Evolutionary conservation across 2,797 vertebrate species (phyloP).

Genomic region (Megaceryle alcyon): DNA sequence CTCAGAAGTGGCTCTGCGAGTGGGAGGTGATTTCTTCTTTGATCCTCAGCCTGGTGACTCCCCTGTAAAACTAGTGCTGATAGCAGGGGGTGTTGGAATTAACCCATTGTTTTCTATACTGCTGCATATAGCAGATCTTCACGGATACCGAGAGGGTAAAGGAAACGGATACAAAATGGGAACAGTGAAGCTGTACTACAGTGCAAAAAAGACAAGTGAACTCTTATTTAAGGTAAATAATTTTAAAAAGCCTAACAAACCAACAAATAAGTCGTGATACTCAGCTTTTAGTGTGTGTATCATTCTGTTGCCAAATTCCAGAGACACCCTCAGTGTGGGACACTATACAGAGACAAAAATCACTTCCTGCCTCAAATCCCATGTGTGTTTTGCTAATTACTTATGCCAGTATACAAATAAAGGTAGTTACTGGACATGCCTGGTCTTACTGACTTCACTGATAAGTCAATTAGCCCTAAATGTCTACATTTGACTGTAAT

Average conservation of each 20-base stretch:
- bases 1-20: slow-evolving; percentile 88
- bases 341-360: not conserved
- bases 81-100: slow-evolving; percentile 95
- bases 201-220: slow-evolving; percentile 86
- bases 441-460: not conserved
- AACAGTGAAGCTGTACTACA: slow-evolving; percentile 87
- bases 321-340: not conserved
- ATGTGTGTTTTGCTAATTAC: not conserved
- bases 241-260: not conserved
- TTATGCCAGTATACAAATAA: not conserved
- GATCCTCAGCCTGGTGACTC: slow-evolving; percentile 88
- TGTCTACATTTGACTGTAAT: not conserved
- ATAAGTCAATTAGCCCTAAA: not conserved
- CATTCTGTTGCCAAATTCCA: not conserved
- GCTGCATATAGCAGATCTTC: slow-evolving; percentile 87
- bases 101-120: slow-evolving; percentile 96
- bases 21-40: slow-evolving; percentile 95
- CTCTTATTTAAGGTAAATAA: slow-evolving; percentile 91
- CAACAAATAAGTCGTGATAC: not conserved
- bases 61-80: slow-evolving; percentile 86
- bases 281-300: not conserved
- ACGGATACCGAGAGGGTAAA: slow-evolving; percentile 65
- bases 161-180: slow-evolving; percentile 77
- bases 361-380: not conserved
- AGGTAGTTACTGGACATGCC: not conserved